A percentile compares a stretch with the other conserved stretches of the same genome.
Evolutionary conservation across 2,888 invertebrate species (phyloP).

Genomic region (Iphiclides podalirius): DNA sequence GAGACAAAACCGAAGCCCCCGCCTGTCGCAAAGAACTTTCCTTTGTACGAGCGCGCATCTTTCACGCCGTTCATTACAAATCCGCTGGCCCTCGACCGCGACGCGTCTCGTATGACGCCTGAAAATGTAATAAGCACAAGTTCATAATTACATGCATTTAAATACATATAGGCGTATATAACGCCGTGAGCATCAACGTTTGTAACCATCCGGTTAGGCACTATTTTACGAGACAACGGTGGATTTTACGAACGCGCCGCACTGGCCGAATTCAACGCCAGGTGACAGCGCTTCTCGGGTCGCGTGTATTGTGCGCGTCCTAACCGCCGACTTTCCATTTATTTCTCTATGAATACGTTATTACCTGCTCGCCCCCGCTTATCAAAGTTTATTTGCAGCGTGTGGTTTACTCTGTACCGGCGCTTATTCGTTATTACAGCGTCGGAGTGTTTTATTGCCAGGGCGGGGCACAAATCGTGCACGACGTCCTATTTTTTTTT

Average conservation of each 20-base stretch:
- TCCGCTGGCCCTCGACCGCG: conserved; percentile 28
- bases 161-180: too few relatives aligned
- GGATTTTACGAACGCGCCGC: conserved; percentile 66
- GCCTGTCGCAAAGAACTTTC: conserved; percentile 62
- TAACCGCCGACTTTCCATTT: conserved; percentile 80
- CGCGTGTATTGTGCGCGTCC: conserved; percentile 74
- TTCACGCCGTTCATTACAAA: conserved; percentile 47
- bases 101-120: conserved; percentile 45
- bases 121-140: conserved; percentile 62
- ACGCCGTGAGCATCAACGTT: too few relatives aligned
- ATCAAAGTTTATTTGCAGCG: conserved; percentile 81
- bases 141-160: conserved; percentile 57
- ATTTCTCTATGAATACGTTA: conserved; percentile 81
- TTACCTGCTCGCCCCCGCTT: conserved; percentile 80
- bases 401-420: conserved; percentile 79
- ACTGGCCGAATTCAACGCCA: conserved; percentile 57
- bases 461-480: conserved; percentile 73
- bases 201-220: conserved; percentile 39
- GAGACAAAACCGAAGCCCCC: conserved; percentile 60
- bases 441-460: conserved; percentile 77
- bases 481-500: conserved; percentile 69
- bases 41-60: conserved; percentile 54
- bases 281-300: conserved; percentile 70
- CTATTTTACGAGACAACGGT: conserved; percentile 54
- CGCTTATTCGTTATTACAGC: conserved; percentile 80